A percentile compares a stretch with the other conserved stretches of the same genome.
Conservation (phyloP, 2,113 vertebrate species). For the Sceloporus tristichus region DNA sequence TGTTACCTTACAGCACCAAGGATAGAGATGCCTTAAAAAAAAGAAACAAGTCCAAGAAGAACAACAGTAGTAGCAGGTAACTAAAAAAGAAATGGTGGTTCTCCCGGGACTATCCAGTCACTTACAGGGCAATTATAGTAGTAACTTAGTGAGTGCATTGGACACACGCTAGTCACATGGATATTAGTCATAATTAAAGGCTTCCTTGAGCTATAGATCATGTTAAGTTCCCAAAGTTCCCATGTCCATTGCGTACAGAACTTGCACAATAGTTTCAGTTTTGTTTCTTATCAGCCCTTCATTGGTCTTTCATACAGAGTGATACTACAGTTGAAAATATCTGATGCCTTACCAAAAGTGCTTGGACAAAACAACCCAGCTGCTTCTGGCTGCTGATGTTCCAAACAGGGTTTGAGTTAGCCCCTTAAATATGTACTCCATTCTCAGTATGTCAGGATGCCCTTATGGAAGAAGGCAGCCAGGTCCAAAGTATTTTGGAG, state of each 20-base stretch:
- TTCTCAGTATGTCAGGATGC: not conserved
- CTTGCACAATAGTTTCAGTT: not conserved
- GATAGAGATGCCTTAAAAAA: slow-evolving; percentile 87
- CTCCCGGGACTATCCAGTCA: not conserved
- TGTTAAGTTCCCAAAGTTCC: not conserved
- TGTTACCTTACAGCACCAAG: slow-evolving; percentile 88
- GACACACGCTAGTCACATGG: not conserved
- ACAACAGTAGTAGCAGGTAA: slow-evolving; percentile 82
- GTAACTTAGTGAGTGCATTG: not conserved
- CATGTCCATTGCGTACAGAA: not conserved
- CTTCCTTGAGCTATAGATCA: not conserved
- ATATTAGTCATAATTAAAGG: not conserved
- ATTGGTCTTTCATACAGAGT: not conserved
- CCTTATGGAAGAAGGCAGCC: not conserved
- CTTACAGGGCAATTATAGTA: not conserved
- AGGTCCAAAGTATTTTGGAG: not conserved
- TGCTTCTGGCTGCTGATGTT: too few species aligned
- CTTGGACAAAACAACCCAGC: not conserved
- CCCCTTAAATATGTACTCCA: not conserved
- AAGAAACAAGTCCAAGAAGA: slow-evolving; percentile 92
- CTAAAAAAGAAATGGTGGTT: not conserved
- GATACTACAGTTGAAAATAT: not conserved
- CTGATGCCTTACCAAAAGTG: not conserved
- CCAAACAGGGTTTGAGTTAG: too few species aligned
- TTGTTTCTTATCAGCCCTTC: not conserved